phyloP scores from a whole-genome alignment of 2,888 invertebrate species.

The Brachypalpus laphriformis region DNA sequence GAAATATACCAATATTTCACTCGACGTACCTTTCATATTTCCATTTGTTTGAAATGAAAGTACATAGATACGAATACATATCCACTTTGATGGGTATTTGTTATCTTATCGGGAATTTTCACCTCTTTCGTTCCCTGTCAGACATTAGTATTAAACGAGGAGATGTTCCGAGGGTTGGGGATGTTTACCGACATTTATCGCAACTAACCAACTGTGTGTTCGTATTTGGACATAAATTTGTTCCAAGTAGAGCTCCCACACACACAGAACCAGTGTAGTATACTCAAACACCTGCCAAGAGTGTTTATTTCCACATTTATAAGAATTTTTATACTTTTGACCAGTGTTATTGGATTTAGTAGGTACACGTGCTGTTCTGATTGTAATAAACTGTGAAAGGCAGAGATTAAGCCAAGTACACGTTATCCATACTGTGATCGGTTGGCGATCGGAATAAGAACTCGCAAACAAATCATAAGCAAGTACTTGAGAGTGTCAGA shows the following conservation, averaged over 20 bases:
- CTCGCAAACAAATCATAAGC: conserved; percentile 16
- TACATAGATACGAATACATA: conserved; percentile 31
- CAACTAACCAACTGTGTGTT: neutral
- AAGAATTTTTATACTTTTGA: neutral
- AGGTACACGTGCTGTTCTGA: neutral
- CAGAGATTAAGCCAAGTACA: conserved; percentile 5
- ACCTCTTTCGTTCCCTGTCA: conserved; percentile 25
- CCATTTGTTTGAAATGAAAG: conserved; percentile 25
- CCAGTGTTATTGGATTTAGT: neutral
- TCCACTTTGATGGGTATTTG: conserved; percentile 34
- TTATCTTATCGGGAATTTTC: conserved; percentile 58
- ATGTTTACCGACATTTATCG: neutral
- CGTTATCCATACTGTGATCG: neutral
- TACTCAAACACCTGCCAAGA: conserved; percentile 22
- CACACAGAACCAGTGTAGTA: neutral
- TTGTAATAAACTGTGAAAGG: neutral
- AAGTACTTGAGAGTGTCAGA: neutral
- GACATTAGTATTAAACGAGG: conserved; percentile 21
- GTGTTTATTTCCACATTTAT: neutral
- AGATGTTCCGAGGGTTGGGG: neutral
- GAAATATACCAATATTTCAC: conserved; percentile 22
- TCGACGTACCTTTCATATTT: no score
- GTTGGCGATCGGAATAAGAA: neutral
- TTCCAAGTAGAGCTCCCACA: neutral
- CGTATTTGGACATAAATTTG: neutral